Conservation (phyloP, 2,113 vertebrate genomes). For the Pogona vitticeps region DNA sequence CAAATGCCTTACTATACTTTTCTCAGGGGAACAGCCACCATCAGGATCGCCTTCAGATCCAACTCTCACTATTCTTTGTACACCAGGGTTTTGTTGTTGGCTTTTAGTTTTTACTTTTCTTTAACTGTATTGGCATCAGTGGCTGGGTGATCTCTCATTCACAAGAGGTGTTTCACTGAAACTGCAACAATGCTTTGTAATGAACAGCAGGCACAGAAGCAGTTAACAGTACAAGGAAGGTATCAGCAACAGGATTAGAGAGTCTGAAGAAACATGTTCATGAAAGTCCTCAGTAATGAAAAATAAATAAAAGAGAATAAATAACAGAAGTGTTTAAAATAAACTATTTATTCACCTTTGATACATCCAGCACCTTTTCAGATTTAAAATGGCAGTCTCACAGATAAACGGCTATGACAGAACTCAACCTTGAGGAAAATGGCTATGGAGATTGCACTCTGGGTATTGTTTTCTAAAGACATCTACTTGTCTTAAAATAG, state of each 20-base stretch:
- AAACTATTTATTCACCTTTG: neutral
- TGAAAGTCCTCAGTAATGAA: too few relatives aligned
- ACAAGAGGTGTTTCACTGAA: slow-evolving; percentile 14
- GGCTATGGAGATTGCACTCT: neutral
- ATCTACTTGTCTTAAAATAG: neutral
- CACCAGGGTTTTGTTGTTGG: too few relatives aligned
- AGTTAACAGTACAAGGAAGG: neutral
- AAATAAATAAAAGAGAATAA: slow-evolving; percentile 23
- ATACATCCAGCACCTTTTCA: neutral
- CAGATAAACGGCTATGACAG: neutral
- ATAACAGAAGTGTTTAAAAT: slow-evolving; percentile 5
- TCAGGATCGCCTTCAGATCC: too few relatives aligned
- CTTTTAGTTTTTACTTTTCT: too few relatives aligned
- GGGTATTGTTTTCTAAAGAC: too few relatives aligned
- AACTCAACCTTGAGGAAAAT: neutral
- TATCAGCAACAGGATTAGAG: too few relatives aligned
- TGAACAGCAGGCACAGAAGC: slow-evolving; percentile 32
- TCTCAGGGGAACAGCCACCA: too few relatives aligned
- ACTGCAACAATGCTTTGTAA: slow-evolving; percentile 25
- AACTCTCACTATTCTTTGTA: too few relatives aligned
- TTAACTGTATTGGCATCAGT: too few relatives aligned
- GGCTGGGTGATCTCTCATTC: slow-evolving; percentile 51
- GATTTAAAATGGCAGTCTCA: neutral
- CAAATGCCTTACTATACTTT: too few relatives aligned
- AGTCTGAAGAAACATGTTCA: too few relatives aligned